These are phyloP conservation scores for Psilopogon haemacephalus DNA, from an alignment of 2,113 vertebrate genomes.

Conservation along the genomic window DNA sequence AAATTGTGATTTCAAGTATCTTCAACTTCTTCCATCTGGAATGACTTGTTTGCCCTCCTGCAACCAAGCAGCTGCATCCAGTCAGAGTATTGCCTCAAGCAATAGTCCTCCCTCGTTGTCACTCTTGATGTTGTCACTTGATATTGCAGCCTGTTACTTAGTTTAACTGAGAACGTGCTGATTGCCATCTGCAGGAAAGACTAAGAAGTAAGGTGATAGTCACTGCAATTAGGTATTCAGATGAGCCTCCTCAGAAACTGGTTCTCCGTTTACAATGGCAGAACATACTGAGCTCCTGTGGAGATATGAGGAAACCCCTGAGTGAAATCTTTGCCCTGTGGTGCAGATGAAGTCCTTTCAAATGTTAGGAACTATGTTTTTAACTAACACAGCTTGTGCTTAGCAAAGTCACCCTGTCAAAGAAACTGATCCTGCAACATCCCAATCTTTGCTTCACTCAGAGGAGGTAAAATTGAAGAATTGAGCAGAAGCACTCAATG, in stretches of 20 bases:
- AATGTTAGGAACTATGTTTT: neutral
- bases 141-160: neutral
- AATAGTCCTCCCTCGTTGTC: neutral
- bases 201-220: neutral
- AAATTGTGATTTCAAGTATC: neutral
- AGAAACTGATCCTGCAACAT: neutral
- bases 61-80: neutral
- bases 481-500: neutral
- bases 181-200: neutral
- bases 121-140: neutral
- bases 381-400: neutral
- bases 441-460: neutral
- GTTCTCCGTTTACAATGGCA: neutral
- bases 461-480: neutral
- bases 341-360: neutral
- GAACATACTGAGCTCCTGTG: neutral
- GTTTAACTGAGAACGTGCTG: neutral
- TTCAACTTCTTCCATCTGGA: neutral
- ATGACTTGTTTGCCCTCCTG: neutral
- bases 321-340: neutral
- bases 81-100: neutral
- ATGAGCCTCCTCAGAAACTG: neutral
- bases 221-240: neutral
- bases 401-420: neutral
- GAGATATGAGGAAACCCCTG: neutral